Percentiles rank a stretch among this genome's conserved stretches.
These are phyloP conservation scores for Catajapyx aquilonaris DNA, from an alignment of 1,140 invertebrate genomes.

Conservation along the genomic window DNA sequence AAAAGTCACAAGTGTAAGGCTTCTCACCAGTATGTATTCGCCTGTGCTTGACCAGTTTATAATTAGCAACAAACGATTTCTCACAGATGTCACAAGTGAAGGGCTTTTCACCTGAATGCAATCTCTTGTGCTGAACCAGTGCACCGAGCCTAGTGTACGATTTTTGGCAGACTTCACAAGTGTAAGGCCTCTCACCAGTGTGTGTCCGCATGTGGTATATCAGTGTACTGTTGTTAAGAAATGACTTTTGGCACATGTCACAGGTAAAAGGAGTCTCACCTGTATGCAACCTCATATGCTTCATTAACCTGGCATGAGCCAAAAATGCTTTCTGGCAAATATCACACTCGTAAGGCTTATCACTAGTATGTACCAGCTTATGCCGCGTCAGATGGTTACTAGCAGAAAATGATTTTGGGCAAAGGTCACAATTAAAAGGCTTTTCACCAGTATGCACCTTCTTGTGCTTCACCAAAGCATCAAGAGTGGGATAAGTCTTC, in stretches of 20 bases:
- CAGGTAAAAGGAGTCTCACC: background rate
- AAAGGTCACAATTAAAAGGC: background rate
- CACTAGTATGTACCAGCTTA: background rate
- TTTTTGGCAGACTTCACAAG: too few species aligned
- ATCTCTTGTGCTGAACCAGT: too few species aligned
- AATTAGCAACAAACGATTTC: slow-evolving; percentile 1
- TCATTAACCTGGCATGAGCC: background rate
- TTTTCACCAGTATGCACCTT: slow-evolving; percentile 1
- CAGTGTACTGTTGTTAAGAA: background rate
- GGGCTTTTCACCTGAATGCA: slow-evolving; percentile 3
- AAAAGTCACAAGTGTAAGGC: slow-evolving; percentile 3
- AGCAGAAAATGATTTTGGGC: slow-evolving; percentile 8
- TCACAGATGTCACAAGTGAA: slow-evolving; percentile 1
- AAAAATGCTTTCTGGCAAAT: background rate
- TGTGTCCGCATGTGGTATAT: background rate
- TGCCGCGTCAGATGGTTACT: too few species aligned
- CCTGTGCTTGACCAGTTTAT: background rate
- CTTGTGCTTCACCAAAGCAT: too few species aligned
- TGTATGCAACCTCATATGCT: background rate
- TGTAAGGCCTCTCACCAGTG: too few species aligned
- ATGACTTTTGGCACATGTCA: background rate
- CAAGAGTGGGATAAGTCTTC: too few species aligned
- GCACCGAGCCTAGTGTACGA: too few species aligned
- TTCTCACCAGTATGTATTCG: slow-evolving; percentile 3
- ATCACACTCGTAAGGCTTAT: background rate